phyloP scores from a whole-genome alignment of 2,797 vertebrate genomes.

The Oreonectes daqikongensis region DNA sequence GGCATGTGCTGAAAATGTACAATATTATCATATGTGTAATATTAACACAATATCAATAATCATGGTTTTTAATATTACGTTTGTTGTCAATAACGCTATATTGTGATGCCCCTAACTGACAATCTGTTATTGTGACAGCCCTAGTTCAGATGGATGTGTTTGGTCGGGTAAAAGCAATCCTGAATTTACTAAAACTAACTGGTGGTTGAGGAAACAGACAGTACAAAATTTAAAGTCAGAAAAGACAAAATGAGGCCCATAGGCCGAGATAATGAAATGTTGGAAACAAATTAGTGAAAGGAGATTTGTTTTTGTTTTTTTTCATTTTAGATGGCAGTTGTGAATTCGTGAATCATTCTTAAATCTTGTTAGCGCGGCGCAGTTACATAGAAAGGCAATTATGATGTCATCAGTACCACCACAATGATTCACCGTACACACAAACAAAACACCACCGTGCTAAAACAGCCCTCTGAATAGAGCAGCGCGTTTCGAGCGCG shows the following conservation, averaged over 20 bases:
- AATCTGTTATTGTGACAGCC: too few species aligned
- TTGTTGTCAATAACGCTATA: too few species aligned
- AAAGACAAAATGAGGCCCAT: background rate
- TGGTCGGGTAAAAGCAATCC: too few species aligned
- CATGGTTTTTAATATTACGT: too few species aligned
- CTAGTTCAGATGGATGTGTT: too few species aligned
- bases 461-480: constrained; percentile 24
- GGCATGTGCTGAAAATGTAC: too few species aligned
- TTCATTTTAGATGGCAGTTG: constrained; percentile 17
- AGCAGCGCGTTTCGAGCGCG: constrained; percentile 3
- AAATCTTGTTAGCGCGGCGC: constrained; percentile 11
- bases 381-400: constrained; percentile 25
- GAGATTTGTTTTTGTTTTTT: constrained; percentile 5
- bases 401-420: constrained; percentile 45
- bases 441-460: constrained; percentile 25
- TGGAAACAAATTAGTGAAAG: background rate
- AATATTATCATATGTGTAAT: too few species aligned
- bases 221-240: background rate
- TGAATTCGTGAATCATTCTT: constrained; percentile 33
- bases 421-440: constrained; percentile 32
- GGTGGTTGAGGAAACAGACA: background rate
- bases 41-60: too few species aligned
- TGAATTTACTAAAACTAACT: background rate
- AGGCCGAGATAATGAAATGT: background rate
- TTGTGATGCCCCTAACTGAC: too few species aligned